Evolutionary conservation across 2,888 invertebrate species (phyloP).

Genomic region (Rhamphomyia laevipes): DNA sequence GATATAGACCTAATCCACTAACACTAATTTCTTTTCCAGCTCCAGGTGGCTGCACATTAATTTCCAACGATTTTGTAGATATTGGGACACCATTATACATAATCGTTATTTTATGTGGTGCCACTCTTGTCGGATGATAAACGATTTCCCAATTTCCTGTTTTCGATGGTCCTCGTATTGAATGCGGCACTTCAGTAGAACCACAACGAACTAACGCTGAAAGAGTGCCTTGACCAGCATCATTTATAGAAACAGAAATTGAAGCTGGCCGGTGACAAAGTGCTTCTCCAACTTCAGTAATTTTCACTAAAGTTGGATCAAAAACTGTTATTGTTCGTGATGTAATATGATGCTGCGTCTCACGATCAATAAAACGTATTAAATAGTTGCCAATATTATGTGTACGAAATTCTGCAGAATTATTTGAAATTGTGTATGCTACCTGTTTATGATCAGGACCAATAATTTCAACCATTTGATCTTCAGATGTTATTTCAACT

Average conservation of each 20-base stretch:
- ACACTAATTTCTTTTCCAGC: slow-evolving; percentile 59
- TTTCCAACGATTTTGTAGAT: slow-evolving; percentile 42
- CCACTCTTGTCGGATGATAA: slow-evolving; percentile 78
- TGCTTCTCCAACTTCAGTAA: slow-evolving; percentile 63
- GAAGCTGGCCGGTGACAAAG: slow-evolving; percentile 71
- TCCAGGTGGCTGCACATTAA: slow-evolving; percentile 49
- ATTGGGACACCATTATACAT: slow-evolving; percentile 76
- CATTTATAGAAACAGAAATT: slow-evolving; percentile 61
- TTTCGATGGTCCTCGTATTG: slow-evolving; percentile 57
- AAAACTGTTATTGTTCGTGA: slow-evolving; percentile 64
- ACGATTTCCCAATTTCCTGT: slow-evolving; percentile 70
- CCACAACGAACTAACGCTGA: slow-evolving; percentile 72
- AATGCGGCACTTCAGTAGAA: slow-evolving; percentile 68
- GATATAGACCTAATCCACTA: slow-evolving; percentile 73
- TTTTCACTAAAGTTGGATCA: slow-evolving; percentile 60
- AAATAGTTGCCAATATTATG: slow-evolving; percentile 62
- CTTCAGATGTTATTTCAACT: slow-evolving; percentile 49
- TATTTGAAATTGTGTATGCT: slow-evolving; percentile 47
- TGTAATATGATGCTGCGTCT: slow-evolving; percentile 47
- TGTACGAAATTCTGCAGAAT: slow-evolving; percentile 65
- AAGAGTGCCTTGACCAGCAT: slow-evolving; percentile 76
- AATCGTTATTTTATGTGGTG: slow-evolving; percentile 76
- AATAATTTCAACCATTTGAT: slow-evolving; percentile 52
- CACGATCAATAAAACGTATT: slow-evolving; percentile 52
- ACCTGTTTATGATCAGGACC: slow-evolving; percentile 52